Conservation (phyloP, 2,797 vertebrate genomes). For the Sebastes oblongus region DNA sequence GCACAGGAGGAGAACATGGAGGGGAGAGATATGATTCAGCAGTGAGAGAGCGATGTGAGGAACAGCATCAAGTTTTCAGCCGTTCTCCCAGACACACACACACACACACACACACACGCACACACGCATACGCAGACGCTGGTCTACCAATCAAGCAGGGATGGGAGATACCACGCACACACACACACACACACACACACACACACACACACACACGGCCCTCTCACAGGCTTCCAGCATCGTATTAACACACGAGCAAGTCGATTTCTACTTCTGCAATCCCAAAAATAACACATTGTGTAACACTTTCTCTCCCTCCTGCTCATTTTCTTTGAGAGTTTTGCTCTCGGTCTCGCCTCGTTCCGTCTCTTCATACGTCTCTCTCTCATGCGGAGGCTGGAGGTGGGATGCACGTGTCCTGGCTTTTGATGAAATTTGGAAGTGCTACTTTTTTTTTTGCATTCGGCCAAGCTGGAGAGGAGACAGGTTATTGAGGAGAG, state of each 20-base stretch:
- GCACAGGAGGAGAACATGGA: slow-evolving; percentile 38
- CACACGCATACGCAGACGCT: not conserved
- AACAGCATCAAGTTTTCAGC: slow-evolving; percentile 12
- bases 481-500: slow-evolving; percentile 14
- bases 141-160: slow-evolving; percentile 23
- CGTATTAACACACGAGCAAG: slow-evolving; percentile 39
- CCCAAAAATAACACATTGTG: slow-evolving; percentile 55
- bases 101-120: slow-evolving; percentile 24
- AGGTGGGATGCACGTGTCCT: not conserved
- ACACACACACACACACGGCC: slow-evolving; percentile 25
- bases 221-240: slow-evolving; percentile 30
- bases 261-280: slow-evolving; percentile 13
- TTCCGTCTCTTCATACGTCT: not conserved
- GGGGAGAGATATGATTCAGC: slow-evolving; percentile 54
- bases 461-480: not conserved
- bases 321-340: slow-evolving; percentile 10
- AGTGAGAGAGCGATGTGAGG: slow-evolving; percentile 25
- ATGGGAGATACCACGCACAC: slow-evolving; percentile 19
- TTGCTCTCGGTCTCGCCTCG: not conserved
- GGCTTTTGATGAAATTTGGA: slow-evolving; percentile 21
- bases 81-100: not conserved
- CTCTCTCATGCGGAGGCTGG: not conserved
- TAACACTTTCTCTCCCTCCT: slow-evolving; percentile 29
- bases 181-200: slow-evolving; percentile 1
- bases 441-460: not conserved